Conservation (phyloP, 2,113 vertebrate species). For the Microtus ochrogaster region DNA sequence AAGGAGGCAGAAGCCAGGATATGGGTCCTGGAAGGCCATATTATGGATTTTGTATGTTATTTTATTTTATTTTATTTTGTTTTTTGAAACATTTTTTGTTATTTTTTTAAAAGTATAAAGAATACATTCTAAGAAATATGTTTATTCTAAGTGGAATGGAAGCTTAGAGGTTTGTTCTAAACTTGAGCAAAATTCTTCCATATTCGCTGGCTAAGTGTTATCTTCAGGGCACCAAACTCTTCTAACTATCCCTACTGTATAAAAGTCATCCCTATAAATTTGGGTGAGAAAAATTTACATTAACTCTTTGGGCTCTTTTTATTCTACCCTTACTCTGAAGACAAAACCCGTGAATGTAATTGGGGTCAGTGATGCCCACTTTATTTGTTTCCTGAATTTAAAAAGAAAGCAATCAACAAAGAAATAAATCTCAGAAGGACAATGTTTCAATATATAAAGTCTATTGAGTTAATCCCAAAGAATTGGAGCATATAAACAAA, state of each 20-base stretch:
- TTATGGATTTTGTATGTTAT: background rate
- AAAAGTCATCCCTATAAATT: background rate
- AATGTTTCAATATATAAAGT: background rate
- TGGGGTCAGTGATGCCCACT: background rate
- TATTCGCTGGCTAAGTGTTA: background rate
- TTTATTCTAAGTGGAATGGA: background rate
- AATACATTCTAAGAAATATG: background rate
- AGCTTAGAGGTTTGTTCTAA: background rate
- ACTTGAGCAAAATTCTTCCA: background rate
- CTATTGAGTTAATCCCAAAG: background rate
- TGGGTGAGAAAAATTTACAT: background rate
- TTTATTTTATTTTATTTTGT: no score
- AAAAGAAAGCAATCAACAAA: background rate
- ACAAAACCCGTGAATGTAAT: background rate
- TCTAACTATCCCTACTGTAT: background rate
- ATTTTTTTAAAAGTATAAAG: background rate
- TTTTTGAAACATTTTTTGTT: background rate
- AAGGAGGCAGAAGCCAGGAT: background rate
- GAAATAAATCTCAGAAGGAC: background rate
- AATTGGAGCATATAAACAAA: background rate
- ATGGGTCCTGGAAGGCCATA: background rate
- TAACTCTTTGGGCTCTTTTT: slow-evolving; percentile 2
- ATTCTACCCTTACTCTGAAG: background rate
- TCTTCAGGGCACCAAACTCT: background rate
- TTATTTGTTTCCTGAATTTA: background rate